phyloP scores from a whole-genome alignment of 2,113 vertebrate genomes.

The Rutilus rutilus region DNA sequence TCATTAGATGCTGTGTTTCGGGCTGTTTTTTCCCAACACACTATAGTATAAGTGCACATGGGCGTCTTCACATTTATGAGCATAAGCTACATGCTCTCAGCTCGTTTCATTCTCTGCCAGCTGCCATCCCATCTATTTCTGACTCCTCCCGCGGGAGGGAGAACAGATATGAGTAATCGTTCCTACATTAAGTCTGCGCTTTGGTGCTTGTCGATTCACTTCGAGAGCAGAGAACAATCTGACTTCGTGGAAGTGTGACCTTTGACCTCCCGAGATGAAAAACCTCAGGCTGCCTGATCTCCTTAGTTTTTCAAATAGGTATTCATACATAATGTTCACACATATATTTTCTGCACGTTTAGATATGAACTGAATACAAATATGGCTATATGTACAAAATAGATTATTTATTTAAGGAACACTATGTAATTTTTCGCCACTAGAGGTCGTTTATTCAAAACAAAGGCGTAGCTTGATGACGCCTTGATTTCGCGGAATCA shows the following conservation, averaged over 20 bases:
- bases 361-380: neutral
- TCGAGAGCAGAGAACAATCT: neutral
- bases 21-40: conserved; percentile 1
- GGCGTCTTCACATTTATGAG: conserved; percentile 20
- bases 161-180: conserved; percentile 4
- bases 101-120: neutral
- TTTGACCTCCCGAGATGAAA: neutral
- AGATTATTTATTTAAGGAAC: no score
- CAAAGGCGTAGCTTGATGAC: no score
- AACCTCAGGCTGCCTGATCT: neutral
- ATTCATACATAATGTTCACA: neutral
- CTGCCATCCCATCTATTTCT: conserved; percentile 31
- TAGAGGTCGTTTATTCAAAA: no score
- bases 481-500: no score
- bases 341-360: neutral
- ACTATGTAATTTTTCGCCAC: no score
- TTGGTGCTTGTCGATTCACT: conserved; percentile 17
- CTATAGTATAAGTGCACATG: conserved; percentile 18
- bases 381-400: no score
- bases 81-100: conserved; percentile 34
- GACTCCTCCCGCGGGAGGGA: neutral
- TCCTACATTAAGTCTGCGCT: neutral
- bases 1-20: conserved; percentile 38
- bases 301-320: neutral
- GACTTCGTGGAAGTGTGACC: neutral